Evolutionary conservation across 1,140 invertebrate species (phyloP).

Genomic region (Drosophila orosa): DNA sequence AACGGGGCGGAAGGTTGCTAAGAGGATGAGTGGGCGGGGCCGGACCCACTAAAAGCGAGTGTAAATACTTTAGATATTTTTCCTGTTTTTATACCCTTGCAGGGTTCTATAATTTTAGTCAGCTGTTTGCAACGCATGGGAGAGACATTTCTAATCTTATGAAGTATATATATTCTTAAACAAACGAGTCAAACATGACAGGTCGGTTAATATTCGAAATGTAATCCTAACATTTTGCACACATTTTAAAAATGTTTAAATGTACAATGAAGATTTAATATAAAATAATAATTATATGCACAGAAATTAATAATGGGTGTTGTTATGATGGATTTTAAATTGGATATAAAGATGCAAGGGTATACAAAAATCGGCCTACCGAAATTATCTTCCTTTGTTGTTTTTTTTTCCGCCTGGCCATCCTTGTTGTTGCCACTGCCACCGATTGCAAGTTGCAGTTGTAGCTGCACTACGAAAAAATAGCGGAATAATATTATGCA

Average conservation of each 20-base stretch:
- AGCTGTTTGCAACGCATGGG: neutral
- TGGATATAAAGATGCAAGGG: neutral
- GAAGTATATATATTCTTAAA: neutral
- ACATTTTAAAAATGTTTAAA: too few species aligned
- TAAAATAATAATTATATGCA: too few species aligned
- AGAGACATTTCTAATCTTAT: neutral
- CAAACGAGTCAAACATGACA: neutral
- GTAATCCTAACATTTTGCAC: too few species aligned
- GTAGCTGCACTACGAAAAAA: conserved; percentile 17
- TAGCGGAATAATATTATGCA: neutral
- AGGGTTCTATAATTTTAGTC: neutral
- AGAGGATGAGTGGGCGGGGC: neutral
- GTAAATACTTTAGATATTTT: conserved; percentile 60
- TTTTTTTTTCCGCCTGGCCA: conserved; percentile 40
- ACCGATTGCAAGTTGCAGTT: conserved; percentile 21
- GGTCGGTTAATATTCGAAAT: too few species aligned
- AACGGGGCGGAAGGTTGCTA: neutral
- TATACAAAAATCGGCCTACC: neutral
- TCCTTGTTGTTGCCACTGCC: conserved; percentile 39
- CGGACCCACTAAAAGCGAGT: conserved; percentile 52
- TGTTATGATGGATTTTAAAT: neutral
- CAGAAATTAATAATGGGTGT: too few species aligned
- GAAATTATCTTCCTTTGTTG: neutral
- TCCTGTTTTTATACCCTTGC: neutral
- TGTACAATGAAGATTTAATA: too few species aligned